phyloP scores from a whole-genome alignment of 1,140 invertebrate species.

The Tribolium madens region DNA sequence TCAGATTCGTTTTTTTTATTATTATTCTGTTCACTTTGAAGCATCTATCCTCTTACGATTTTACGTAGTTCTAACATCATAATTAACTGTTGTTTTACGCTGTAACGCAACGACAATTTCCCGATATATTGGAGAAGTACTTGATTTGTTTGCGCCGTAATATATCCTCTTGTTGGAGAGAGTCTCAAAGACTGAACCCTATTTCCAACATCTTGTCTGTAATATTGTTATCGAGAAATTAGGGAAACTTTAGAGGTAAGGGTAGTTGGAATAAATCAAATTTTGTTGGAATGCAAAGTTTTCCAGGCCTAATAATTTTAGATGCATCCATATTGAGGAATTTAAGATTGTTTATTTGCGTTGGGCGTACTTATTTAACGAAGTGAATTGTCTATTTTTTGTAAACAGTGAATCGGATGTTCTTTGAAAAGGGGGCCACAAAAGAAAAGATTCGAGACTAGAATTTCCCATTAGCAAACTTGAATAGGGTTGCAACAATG shows the following conservation, averaged over 20 bases:
- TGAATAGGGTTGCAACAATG: constrained; percentile 44
- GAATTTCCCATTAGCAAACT: constrained; percentile 49
- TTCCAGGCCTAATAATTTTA: background rate
- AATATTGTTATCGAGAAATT: constrained; percentile 18
- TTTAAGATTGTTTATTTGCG: background rate
- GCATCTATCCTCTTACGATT: no score
- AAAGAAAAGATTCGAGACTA: constrained; percentile 45
- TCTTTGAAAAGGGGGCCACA: constrained; percentile 24
- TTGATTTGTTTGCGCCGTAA: constrained; percentile 19
- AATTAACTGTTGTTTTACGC: background rate
- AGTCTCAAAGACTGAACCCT: constrained; percentile 10
- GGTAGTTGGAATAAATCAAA: constrained; percentile 22
- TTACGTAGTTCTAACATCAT: background rate
- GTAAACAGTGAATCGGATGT: constrained; percentile 43
- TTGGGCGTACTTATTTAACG: constrained; percentile 31
- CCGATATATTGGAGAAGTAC: background rate
- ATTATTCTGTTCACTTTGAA: no score
- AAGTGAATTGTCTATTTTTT: constrained; percentile 39
- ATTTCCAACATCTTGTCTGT: constrained; percentile 26
- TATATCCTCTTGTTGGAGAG: background rate
- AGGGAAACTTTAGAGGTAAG: constrained; percentile 3
- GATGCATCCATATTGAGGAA: background rate
- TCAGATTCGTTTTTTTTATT: no score
- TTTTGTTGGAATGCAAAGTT: constrained; percentile 2
- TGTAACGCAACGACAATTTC: background rate